Base-by-base conservation (phyloP, 2,888 invertebrate genomes). In the Tachina grossa region DNA sequence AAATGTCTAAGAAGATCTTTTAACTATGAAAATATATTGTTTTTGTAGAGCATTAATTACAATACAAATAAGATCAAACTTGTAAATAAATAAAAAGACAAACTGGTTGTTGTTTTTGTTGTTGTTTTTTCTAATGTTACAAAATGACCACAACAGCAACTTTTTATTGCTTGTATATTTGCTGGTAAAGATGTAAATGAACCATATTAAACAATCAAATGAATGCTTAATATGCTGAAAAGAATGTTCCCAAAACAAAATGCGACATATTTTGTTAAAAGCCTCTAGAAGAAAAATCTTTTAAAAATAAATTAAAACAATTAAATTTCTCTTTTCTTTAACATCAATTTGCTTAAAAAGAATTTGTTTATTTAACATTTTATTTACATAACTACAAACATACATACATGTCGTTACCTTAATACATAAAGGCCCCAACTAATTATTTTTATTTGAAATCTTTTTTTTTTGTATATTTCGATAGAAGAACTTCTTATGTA, bases 21-120 rank as follows among this genome's bases (percentile, higher is more conserved):
- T 79, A 65, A 83, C 82, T 72, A 79, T 78, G 75, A 83, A 78
- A 79, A 75, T 75, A 83, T 76, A 76, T 79, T 85, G 74, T 75
- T 57, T 69, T 75, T 75, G 49, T 72, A 47, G 13, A 65, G 82
- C 65, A 85, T 85, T 83, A 85, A 83, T 83, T 83, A 76, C 79
- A 79, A 59, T 79, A 49, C 76, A 79, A 79, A 83, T 82, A 79
- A 61, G 19, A 63, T 41, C 19, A 6, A 59, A 63, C 59, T 10
- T 65, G 9, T 13, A 47, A 65, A 59, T 16, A 9, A 69, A 65
- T 49, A 41, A 63, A 53, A 75, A 49, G 43, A 72, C 49, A 68
- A 76, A 59, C 66, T 66, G 55, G 45, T 61, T 51, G 31, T 4
- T 31, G 31, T 31, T 31, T 2, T 31, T 31, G 31, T 31, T 19